Base-by-base conservation (phyloP, 1,140 invertebrate genomes). In the Latrodectus geometricus region DNA sequence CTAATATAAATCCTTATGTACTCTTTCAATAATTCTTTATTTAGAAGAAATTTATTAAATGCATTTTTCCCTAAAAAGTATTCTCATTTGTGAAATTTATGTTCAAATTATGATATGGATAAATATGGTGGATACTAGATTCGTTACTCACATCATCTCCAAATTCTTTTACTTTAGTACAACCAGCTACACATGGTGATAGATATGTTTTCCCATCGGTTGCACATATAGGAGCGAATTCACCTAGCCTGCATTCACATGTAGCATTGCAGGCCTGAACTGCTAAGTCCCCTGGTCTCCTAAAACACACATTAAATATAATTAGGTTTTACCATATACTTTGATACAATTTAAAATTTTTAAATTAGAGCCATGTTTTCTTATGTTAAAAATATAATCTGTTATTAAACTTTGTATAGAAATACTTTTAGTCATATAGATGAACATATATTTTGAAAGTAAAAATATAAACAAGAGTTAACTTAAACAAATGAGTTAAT, bases 181-280 rank as follows among this genome's bases (percentile, higher is more conserved):
- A 98, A 49, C 96, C 96, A 56, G 96, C 96, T 89, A 97, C 95
- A 91, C 96, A 98, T n/a, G 96, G 95, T 61, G 96, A 97, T 89
- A 96, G 94, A 90, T 97, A 97, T 12, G 96, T 97, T 89, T 91
- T 94, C 0, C 94, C 94, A 90, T 96, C 95, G 48, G 91, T 91
- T 70, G 95, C 95, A 90, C 96, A 98, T 76, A 97, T 94, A 9
- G 96, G 96, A 86, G 94, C 94, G 90, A 96, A 97, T 89, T 95
- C 94, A 81, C 94, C 94, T 72, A 92, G 91, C 90, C 95, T 94
- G 90, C 96, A 97, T 52, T 81, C 80, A 54, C 88, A 88, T 0
- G 82, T 88, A 61, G 81, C 78, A 66, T 81, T 87, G 54, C 88
- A 88, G 11, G 81, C 81, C 79, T 80, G 83, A 1, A 87, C 56